A percentile compares a stretch with the other conserved stretches of the same genome.
phyloP scores from a whole-genome alignment of 2,797 vertebrate species.

The Martes flavigula region DNA sequence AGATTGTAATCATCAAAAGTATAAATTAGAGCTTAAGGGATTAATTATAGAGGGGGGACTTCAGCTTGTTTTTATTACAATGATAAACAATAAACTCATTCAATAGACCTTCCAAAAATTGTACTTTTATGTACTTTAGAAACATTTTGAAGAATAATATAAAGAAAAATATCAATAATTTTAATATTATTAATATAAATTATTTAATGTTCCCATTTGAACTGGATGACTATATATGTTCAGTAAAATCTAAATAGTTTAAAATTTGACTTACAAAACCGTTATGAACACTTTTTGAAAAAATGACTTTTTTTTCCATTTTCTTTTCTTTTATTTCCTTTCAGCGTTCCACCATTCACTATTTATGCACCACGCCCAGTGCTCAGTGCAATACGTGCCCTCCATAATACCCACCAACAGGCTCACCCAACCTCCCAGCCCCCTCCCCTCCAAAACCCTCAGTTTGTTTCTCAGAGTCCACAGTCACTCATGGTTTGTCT shows the following conservation, averaged over 20 bases:
- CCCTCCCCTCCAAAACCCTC: too few species aligned
- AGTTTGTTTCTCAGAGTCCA: too few species aligned
- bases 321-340: too few species aligned
- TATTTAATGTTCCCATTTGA: not conserved
- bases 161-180: not conserved
- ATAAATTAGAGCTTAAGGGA: conserved; percentile 43
- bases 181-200: conserved; percentile 28
- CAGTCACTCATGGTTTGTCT: too few species aligned
- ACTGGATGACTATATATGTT: not conserved
- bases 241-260: conserved; percentile 1
- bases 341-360: too few species aligned
- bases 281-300: not conserved
- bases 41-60: conserved; percentile 25
- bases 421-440: too few species aligned
- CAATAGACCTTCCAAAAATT: not conserved
- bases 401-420: too few species aligned
- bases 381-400: too few species aligned
- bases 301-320: not conserved
- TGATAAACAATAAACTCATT: conserved; percentile 14
- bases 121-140: not conserved
- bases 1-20: conserved; percentile 40
- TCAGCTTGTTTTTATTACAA: conserved; percentile 30
- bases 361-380: too few species aligned
- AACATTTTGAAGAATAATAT: conserved; percentile 12
- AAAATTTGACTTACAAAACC: conserved; percentile 7